Base-by-base conservation (phyloP, 2,113 vertebrate species). In the Erythrocercus mccallii region DNA sequence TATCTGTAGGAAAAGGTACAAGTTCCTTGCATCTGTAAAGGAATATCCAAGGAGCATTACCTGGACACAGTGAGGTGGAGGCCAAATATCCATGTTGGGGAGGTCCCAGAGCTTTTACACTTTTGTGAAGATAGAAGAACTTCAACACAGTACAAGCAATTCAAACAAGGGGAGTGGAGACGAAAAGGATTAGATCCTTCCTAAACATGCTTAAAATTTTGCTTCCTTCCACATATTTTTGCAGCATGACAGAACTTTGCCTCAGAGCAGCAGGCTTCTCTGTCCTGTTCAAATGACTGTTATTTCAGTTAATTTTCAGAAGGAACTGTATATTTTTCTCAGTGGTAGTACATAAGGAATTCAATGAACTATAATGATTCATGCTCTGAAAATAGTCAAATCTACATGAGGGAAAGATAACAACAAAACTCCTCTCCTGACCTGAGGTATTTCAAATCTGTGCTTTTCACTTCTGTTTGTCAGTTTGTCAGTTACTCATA, bases 101-200 rank as follows among this genome's bases (percentile, higher is more conserved):
- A 28, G 2, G 38, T 25, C 12, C 10, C 38, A 69, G 17, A 77
- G 5, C 16, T 80, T 58, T 76, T 30, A 45, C 0, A 0, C 37
- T 71, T 40, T 12, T 21, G 9, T 22, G 56, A 71, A 50, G 10
- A 37, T 47, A 10, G 21, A 81, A 30, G 17, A 70, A 18, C 24
- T 60, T 78, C 31, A 37, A 24, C 8, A 19, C 4, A 44, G 6
- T 44, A 53, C 8, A 71, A 61, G 28, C 16, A 40, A 76, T 65
- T 50, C 20, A 78, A 25, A 62, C 14, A 64, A 37, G 12, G 12
- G 20, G 6, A 50, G 3, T 23, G 7, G 5, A 5, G 17, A 78
- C 4, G 5, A 47, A 54, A 78, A 77, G 4, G 6, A 37, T 7
- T 42, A 91, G 69, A 65, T 10, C 16, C 73, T 68, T 28, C 22